Evolutionary conservation across 2,888 invertebrate species (phyloP).

Genomic region (Lochmaea crataegi): DNA sequence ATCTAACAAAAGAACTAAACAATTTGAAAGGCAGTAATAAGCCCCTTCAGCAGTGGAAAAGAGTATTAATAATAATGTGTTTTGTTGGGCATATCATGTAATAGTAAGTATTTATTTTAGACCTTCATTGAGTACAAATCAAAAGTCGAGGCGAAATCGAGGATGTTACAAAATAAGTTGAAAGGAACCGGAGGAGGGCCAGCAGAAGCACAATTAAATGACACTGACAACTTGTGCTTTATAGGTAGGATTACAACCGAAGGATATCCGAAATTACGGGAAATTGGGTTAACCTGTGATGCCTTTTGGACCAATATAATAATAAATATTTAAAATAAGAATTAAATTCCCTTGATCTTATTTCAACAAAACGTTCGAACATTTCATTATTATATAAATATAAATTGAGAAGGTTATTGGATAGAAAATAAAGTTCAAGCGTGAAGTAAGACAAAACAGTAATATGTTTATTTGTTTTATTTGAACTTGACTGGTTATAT

Average conservation of each 20-base stretch:
- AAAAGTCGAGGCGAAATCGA: constrained; percentile 9
- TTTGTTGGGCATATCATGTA: constrained; percentile 8
- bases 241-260: constrained; percentile 15
- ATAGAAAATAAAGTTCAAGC: too few species aligned
- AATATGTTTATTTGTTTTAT: too few species aligned
- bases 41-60: constrained; percentile 18
- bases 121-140: constrained; percentile 15
- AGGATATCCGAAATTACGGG: constrained; percentile 3
- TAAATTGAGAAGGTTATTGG: too few species aligned
- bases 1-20: constrained; percentile 11
- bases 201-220: constrained; percentile 15
- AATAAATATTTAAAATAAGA: too few species aligned
- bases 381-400: too few species aligned
- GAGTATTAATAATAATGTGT: constrained; percentile 10
- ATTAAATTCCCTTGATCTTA: too few species aligned
- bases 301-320: too few species aligned
- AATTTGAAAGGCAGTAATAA: not conserved
- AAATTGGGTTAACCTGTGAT: too few species aligned
- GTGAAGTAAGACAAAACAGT: too few species aligned
- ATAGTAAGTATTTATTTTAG: constrained; percentile 7
- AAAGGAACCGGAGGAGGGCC: constrained; percentile 15
- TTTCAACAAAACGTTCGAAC: too few species aligned
- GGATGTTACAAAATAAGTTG: constrained; percentile 15
- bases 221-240: constrained; percentile 9
- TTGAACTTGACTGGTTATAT: too few species aligned